Evolutionary conservation across 2,797 vertebrate species (phyloP).

Genomic region (Onychomys arenicola): DNA sequence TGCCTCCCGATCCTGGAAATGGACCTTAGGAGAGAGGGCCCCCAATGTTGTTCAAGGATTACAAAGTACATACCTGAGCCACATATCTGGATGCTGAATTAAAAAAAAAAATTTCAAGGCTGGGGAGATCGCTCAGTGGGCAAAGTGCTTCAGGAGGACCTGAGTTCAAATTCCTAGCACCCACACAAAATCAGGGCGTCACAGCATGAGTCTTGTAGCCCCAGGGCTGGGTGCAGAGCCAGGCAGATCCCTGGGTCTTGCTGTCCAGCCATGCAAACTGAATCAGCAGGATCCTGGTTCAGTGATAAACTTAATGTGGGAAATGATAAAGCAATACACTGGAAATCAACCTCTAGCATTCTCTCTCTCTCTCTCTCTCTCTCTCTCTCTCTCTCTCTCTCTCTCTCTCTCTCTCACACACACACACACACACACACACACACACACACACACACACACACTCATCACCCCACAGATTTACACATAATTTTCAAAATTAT

Average conservation of each 20-base stretch:
- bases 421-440: not conserved
- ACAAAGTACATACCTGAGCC: not conserved
- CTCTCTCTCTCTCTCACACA: too few species aligned
- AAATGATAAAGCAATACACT: not conserved
- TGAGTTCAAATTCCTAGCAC: not conserved
- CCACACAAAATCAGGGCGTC: not conserved
- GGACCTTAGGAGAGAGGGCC: not conserved
- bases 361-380: too few species aligned
- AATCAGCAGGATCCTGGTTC: not conserved
- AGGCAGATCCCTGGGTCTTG: not conserved
- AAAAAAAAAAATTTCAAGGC: not conserved
- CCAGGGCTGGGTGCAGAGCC: not conserved
- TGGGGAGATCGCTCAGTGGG: not conserved
- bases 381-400: too few species aligned
- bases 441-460: not conserved
- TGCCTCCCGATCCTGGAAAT: not conserved
- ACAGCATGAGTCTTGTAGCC: not conserved
- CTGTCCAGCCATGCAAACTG: not conserved
- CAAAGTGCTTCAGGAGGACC: not conserved
- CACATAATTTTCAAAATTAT: not conserved
- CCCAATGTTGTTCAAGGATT: slow-evolving; percentile 10
- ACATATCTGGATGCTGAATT: not conserved
- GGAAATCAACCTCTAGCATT: not conserved
- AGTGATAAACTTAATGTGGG: not conserved
- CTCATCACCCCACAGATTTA: not conserved